Percentiles rank a stretch among this genome's conserved stretches.
Evolutionary conservation across 2,113 vertebrate species (phyloP).

Genomic region (Gadus chalcogrammus): DNA sequence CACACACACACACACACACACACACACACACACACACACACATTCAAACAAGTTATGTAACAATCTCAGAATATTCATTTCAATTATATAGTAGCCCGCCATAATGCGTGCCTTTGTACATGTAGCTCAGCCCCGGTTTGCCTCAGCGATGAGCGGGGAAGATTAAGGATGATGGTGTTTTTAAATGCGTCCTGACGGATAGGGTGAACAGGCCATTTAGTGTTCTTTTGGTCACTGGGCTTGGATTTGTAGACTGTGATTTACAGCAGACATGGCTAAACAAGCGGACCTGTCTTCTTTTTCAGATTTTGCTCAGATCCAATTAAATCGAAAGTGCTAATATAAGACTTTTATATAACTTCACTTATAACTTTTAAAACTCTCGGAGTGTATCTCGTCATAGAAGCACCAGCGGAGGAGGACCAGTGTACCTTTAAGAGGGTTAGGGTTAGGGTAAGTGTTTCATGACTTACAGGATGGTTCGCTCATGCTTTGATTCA

Average conservation of each 20-base stretch:
- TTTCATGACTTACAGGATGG: no score
- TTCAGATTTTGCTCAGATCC: not conserved
- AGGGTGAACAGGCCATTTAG: no score
- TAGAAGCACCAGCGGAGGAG: no score
- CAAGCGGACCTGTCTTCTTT: not conserved
- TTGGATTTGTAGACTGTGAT: not conserved
- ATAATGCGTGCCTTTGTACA: constrained; percentile 22
- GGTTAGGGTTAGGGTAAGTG: no score
- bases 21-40: no score
- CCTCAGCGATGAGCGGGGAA: not conserved
- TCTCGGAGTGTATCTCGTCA: no score
- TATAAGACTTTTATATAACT: not conserved
- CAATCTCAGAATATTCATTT: constrained; percentile 44
- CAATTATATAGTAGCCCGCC: constrained; percentile 30
- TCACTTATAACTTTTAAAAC: no score
- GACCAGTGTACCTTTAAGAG: no score
- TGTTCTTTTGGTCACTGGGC: no score
- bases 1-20: no score
- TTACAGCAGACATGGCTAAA: not conserved
- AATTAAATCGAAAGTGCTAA: not conserved
- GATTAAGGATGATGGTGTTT: not conserved
- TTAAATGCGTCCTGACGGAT: not conserved
- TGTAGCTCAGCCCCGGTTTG: constrained; percentile 1
- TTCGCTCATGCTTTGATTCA: no score
- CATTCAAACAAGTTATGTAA: constrained; percentile 48